A percentile compares a stretch with the other conserved stretches of the same genome.
These are phyloP conservation scores for Didymodactylos carnosus DNA, from an alignment of 2,888 invertebrate species.

Conservation along the genomic window DNA sequence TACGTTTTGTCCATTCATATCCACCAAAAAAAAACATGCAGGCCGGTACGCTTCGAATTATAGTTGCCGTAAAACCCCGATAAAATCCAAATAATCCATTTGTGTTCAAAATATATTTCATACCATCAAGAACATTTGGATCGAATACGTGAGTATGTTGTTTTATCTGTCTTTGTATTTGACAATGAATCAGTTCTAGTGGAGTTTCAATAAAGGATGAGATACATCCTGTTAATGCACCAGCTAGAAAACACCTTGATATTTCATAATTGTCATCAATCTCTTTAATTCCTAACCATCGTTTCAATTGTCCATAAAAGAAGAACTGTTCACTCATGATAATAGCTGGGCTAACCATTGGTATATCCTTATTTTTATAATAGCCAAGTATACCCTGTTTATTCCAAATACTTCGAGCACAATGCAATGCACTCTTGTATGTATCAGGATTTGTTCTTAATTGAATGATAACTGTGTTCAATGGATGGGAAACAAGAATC, in stretches of 20 bases:
- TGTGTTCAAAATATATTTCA: conserved; percentile 14
- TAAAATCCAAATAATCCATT: conserved; percentile 17
- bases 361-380: neutral
- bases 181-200: conserved; percentile 16
- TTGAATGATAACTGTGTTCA: neutral
- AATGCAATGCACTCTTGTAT: neutral
- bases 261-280: neutral
- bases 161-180: neutral
- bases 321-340: neutral
- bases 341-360: neutral
- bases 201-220: conserved; percentile 18
- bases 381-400: neutral
- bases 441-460: neutral
- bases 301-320: neutral
- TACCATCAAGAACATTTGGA: neutral
- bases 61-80: conserved; percentile 17
- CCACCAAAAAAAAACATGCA: conserved; percentile 17
- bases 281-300: neutral
- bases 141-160: neutral
- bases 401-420: neutral
- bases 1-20: neutral
- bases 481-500: neutral
- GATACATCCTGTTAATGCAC: conserved; percentile 17
- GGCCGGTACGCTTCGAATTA: conserved; percentile 16
- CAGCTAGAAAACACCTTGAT: conserved; percentile 17